Percentiles rank a stretch among this genome's conserved stretches.
These are phyloP conservation scores for Glaucomys volans DNA, from an alignment of 2,113 vertebrate genomes.

Conservation along the genomic window DNA sequence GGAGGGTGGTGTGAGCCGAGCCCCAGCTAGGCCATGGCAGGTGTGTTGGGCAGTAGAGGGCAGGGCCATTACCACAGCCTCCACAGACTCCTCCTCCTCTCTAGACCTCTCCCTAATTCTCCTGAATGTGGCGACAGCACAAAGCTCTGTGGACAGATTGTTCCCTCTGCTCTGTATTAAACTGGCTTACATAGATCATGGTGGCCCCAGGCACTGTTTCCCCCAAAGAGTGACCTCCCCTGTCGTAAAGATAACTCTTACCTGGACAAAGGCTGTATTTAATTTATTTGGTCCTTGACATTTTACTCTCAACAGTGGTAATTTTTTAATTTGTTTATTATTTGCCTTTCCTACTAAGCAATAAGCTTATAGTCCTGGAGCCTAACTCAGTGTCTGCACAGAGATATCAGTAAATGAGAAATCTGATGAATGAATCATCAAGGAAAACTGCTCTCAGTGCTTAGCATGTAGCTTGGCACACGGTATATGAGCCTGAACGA, in stretches of 20 bases:
- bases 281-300: not conserved
- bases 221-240: not conserved
- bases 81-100: not conserved
- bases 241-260: not conserved
- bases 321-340: not conserved
- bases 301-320: not conserved
- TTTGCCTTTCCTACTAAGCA: constrained; percentile 27
- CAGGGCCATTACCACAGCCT: not conserved
- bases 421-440: not conserved
- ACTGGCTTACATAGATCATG: not conserved
- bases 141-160: too few relatives aligned
- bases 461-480: not conserved
- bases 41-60: not conserved
- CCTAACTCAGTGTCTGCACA: not conserved
- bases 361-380: not conserved
- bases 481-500: not conserved
- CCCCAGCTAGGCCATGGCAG: not conserved
- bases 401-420: not conserved
- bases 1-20: not conserved
- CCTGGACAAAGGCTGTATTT: not conserved
- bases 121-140: not conserved
- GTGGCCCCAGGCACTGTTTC: not conserved
- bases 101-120: not conserved
- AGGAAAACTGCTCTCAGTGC: not conserved
- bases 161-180: not conserved